phyloP scores from a whole-genome alignment of 2,113 vertebrate species.

The Catharus minimus region DNA sequence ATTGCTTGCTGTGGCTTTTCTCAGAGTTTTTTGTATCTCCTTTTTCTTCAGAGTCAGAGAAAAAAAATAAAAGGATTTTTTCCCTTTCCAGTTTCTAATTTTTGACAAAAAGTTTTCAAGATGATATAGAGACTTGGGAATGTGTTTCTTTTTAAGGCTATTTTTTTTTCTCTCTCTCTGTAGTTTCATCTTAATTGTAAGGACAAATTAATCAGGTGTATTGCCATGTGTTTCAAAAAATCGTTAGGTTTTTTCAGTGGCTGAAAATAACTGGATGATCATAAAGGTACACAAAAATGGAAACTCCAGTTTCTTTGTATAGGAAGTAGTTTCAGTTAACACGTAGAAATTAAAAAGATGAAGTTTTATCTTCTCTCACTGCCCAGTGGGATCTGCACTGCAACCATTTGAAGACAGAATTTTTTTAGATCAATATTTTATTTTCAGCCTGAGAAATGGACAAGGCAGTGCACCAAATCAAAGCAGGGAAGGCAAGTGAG shows the following conservation, averaged over 20 bases:
- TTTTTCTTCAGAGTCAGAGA: background rate
- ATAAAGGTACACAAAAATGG: background rate
- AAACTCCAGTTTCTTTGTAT: background rate
- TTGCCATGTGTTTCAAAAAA: background rate
- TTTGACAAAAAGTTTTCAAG: background rate
- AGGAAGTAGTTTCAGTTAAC: background rate
- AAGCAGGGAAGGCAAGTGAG: background rate
- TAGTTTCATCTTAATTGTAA: background rate
- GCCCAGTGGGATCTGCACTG: background rate
- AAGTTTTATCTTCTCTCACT: background rate
- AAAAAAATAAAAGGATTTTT: background rate
- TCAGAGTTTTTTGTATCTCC: background rate
- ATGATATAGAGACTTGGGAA: background rate
- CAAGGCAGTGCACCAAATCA: conserved; percentile 12
- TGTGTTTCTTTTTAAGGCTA: background rate
- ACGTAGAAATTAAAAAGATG: background rate
- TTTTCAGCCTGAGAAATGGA: conserved; percentile 18
- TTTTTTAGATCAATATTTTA: conserved; percentile 33
- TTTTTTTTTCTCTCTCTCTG: background rate
- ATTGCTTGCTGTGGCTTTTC: background rate
- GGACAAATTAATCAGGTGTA: background rate
- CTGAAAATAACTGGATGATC: background rate
- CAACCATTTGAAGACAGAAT: background rate
- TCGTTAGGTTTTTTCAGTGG: background rate
- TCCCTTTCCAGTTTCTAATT: background rate